phyloP scores from a whole-genome alignment of 2,797 vertebrate species.

The Botia almorhae region DNA sequence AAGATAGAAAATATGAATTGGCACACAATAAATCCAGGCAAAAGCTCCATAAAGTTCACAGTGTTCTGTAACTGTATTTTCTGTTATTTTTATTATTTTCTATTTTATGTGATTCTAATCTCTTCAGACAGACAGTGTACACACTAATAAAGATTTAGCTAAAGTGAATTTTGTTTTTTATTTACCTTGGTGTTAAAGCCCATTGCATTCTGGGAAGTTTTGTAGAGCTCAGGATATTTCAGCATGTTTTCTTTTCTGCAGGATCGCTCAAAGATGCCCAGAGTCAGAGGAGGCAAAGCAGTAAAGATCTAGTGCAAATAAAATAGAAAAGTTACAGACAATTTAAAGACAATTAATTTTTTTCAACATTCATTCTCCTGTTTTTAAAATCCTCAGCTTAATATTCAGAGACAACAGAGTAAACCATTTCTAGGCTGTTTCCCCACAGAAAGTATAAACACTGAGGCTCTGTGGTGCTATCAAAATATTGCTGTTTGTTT shows the following conservation, averaged over 20 bases:
- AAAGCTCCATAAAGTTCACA: too few relatives aligned
- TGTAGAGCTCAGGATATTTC: conserved; percentile 97
- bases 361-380: too few relatives aligned
- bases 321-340: background rate
- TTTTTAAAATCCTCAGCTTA: too few relatives aligned
- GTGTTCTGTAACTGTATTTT: too few relatives aligned
- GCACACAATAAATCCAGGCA: too few relatives aligned
- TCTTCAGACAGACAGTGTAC: too few relatives aligned
- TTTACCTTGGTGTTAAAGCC: conserved; percentile 90
- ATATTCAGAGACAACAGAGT: background rate
- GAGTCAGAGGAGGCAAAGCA: conserved; percentile 92
- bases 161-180: background rate
- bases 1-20: too few relatives aligned
- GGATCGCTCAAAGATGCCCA: conserved; percentile 97
- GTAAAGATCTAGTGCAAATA: conserved; percentile 87
- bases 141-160: background rate
- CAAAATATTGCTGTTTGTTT: conserved; percentile 9
- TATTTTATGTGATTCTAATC: too few relatives aligned
- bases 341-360: too few relatives aligned
- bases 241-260: conserved; percentile 98
- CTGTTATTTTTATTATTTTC: too few relatives aligned
- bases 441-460: background rate
- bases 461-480: background rate
- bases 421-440: background rate
- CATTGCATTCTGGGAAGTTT: conserved; percentile 96